A percentile compares a stretch with the other conserved stretches of the same genome.
phyloP scores from a whole-genome alignment of 1,140 invertebrate species.

The Adoxophyes honmai region DNA sequence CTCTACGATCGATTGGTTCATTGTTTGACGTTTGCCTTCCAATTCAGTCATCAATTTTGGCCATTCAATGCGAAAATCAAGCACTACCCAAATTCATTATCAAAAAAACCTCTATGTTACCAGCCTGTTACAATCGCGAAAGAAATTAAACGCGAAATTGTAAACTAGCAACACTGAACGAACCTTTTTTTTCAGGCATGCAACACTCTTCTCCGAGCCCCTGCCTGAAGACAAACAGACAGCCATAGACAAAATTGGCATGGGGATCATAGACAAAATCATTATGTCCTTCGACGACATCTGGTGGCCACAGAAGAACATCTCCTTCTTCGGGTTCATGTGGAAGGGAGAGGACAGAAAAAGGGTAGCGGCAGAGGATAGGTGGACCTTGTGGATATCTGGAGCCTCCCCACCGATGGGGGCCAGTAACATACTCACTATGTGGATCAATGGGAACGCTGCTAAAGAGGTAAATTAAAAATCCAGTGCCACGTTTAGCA shows the following conservation, averaged over 20 bases:
- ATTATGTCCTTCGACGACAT: conserved; percentile 26
- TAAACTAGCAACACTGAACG: too few species aligned
- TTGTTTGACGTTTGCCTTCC: too few species aligned
- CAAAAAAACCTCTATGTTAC: too few species aligned
- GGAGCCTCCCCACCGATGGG: conserved; percentile 6
- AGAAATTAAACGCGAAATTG: too few species aligned
- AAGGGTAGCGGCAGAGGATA: conserved; percentile 12
- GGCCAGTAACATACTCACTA: background rate
- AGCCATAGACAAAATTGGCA: conserved; percentile 27
- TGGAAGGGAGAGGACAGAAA: conserved; percentile 24
- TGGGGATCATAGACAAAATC: conserved; percentile 39
- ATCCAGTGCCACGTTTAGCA: too few species aligned
- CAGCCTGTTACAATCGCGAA: too few species aligned
- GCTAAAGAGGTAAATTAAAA: too few species aligned
- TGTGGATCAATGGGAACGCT: background rate
- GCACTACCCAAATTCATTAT: too few species aligned
- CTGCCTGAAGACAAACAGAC: conserved; percentile 20
- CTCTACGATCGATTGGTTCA: too few species aligned
- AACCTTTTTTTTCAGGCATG: conserved; percentile 34
- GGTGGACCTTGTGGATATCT: conserved; percentile 27
- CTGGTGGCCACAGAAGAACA: conserved; percentile 29
- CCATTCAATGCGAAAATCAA: too few species aligned
- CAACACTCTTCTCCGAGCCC: conserved; percentile 24
- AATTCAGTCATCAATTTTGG: too few species aligned
- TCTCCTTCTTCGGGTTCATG: conserved; percentile 23